Evolutionary conservation across 2,113 vertebrate species (phyloP), one percentile per base, ranked within the genome.

Genomic region (human (Homo sapiens)): DNA sequence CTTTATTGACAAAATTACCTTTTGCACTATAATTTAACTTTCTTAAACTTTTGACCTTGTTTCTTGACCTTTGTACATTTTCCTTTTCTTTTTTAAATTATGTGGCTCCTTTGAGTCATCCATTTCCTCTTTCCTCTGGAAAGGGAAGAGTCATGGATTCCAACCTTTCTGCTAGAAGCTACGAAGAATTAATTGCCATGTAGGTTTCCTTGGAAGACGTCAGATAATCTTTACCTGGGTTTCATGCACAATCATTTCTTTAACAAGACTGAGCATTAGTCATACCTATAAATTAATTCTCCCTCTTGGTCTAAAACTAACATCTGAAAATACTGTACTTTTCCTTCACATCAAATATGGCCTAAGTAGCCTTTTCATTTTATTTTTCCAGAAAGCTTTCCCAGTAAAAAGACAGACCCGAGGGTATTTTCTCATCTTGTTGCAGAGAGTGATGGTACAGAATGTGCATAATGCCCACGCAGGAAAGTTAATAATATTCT

Each of bases 401-500:
- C 79, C 50, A 40, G 45, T 50, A 25, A 80, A 81, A 83, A 48
- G 52, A 73, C 79, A 95, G 85, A 97, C 61, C 68, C 2, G 8
- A 92, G 83, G 79, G 89, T 90, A 91, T 93, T 93, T 97, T 98
- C 88, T 95, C 70, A 73, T 97, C 80, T 89, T 86, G 52, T 83
- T 92, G 52, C 40, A 92, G 89, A 94, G 66, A 92, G 70, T 78
- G 84, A 94, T 38, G 27, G 94, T 79, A 95, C 87, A 89, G 55
- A 92, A 85, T 75, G 75, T 86, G 68, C 97, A 89, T 85, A 86
- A 68, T 94, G 76, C 97, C 96, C 84, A 97, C 92, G 40, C 92
- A 92, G 92, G 20, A 91, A 90, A 97, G 94, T 94, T 97, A 97
- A 98, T 94, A 96, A 98, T 98, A 97, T 72, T 98, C 96, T 96